These are phyloP conservation scores for Cantharis rufa DNA, from an alignment of 2,888 invertebrate species.

Conservation along the genomic window DNA sequence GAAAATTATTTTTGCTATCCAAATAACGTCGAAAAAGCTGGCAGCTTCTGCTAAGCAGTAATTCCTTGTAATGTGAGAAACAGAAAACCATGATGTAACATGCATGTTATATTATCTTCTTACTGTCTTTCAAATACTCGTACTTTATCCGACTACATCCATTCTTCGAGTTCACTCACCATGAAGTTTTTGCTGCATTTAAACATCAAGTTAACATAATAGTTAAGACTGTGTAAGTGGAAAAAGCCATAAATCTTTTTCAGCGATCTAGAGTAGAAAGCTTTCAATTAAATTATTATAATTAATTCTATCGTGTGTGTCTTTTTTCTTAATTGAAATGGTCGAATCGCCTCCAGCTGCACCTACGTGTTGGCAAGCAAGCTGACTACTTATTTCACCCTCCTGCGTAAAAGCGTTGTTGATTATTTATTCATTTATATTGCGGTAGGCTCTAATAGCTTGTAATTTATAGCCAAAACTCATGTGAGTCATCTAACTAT, in stretches of 20 bases:
- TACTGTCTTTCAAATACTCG: background rate
- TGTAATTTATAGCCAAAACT: slow-evolving; percentile 18
- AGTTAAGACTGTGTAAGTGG: background rate
- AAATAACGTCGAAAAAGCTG: no score
- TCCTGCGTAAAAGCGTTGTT: slow-evolving; percentile 1
- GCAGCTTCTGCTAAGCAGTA: no score
- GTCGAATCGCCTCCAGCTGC: background rate
- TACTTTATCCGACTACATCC: background rate
- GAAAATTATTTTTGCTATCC: background rate
- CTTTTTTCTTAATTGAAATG: background rate
- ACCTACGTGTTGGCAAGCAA: background rate
- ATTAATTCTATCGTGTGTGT: background rate
- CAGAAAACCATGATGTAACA: background rate
- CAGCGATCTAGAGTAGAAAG: background rate
- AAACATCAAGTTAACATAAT: background rate
- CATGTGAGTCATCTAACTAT: slow-evolving; percentile 21
- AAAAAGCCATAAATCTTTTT: background rate
- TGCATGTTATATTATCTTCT: background rate
- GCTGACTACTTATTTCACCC: background rate
- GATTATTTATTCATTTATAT: slow-evolving; percentile 25
- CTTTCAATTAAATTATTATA: background rate
- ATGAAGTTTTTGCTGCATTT: background rate
- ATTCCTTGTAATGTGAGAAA: background rate
- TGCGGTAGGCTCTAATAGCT: slow-evolving; percentile 3
- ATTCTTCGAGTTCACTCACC: background rate